A percentile compares a stretch with the other conserved stretches of the same genome.
Evolutionary conservation across 2,113 vertebrate genomes (phyloP).

Genomic region (Siphamia tubifer): DNA sequence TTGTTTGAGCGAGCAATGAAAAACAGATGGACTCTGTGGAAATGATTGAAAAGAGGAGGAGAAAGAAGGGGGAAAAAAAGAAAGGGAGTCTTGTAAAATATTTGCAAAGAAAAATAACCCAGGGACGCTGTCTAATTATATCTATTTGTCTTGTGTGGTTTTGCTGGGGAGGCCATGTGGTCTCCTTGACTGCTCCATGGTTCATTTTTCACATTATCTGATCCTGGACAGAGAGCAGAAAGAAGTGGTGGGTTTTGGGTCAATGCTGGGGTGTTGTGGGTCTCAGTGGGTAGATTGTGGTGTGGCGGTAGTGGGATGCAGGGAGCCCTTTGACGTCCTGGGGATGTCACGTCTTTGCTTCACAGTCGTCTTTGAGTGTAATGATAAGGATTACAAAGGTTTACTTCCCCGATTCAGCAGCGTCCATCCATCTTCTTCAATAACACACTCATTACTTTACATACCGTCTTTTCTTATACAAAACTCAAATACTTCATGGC

Average conservation of each 20-base stretch:
- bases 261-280: slow-evolving; percentile 18
- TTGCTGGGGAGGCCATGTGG: slow-evolving; percentile 73
- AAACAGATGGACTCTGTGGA: slow-evolving; percentile 81
- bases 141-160: slow-evolving; percentile 83
- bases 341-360: slow-evolving; percentile 47
- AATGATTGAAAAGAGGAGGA: slow-evolving; percentile 46
- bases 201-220: slow-evolving; percentile 81
- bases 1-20: slow-evolving; percentile 81
- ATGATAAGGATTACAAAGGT: slow-evolving; percentile 49
- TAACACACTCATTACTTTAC: slow-evolving; percentile 5
- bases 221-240: slow-evolving; percentile 65
- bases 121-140: slow-evolving; percentile 80
- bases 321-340: slow-evolving; percentile 40
- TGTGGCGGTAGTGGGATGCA: no score
- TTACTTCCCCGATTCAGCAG: slow-evolving; percentile 29
- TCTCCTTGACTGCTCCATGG: slow-evolving; percentile 62
- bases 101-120: slow-evolving; percentile 88
- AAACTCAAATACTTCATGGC: neutral
- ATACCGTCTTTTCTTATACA: neutral
- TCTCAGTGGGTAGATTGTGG: slow-evolving; percentile 50
- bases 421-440: slow-evolving; percentile 41
- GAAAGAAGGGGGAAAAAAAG: slow-evolving; percentile 62
- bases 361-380: slow-evolving; percentile 24
- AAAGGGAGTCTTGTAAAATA: slow-evolving; percentile 83
- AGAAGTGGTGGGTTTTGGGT: slow-evolving; percentile 44